A percentile compares a stretch with the other conserved stretches of the same genome.
These are phyloP conservation scores for Harlomillsia oculata DNA, from an alignment of 1,140 invertebrate species.

Conservation along the genomic window DNA sequence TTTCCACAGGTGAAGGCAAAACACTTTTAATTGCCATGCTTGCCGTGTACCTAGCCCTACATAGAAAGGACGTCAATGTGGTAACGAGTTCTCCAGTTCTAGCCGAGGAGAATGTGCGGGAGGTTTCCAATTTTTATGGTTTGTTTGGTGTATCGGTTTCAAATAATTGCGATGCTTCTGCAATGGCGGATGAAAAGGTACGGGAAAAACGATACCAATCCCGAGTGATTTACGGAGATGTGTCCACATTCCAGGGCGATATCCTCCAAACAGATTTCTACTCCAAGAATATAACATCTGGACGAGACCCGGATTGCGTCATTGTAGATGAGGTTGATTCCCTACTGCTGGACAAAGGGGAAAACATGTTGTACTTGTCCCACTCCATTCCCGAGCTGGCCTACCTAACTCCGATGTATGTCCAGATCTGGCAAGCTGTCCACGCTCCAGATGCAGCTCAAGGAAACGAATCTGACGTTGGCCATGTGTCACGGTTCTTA, in stretches of 20 bases:
- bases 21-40: constrained; percentile 9
- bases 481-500: too few species aligned
- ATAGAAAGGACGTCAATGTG: constrained; percentile 1
- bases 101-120: constrained; percentile 5
- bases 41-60: constrained; percentile 7
- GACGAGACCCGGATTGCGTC: neutral
- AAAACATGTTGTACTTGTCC: constrained; percentile 15
- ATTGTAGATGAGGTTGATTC: constrained; percentile 29
- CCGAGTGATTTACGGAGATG: constrained; percentile 16
- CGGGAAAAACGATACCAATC: constrained; percentile 5
- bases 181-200: neutral
- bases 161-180: constrained; percentile 5
- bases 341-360: constrained; percentile 26
- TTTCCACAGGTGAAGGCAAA: constrained; percentile 28
- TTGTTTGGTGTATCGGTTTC: constrained; percentile 12
- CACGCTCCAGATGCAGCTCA: constrained; percentile 19
- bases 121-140: neutral
- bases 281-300: neutral
- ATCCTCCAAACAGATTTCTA: constrained; percentile 6
- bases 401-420: neutral
- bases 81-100: constrained; percentile 18
- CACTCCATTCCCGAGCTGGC: constrained; percentile 13
- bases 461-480: constrained; percentile 18
- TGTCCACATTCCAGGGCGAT: constrained; percentile 16
- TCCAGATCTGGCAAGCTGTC: constrained; percentile 30